Conservation (phyloP, 2,113 vertebrate genomes). For the Ceuthmochares aereus region DNA sequence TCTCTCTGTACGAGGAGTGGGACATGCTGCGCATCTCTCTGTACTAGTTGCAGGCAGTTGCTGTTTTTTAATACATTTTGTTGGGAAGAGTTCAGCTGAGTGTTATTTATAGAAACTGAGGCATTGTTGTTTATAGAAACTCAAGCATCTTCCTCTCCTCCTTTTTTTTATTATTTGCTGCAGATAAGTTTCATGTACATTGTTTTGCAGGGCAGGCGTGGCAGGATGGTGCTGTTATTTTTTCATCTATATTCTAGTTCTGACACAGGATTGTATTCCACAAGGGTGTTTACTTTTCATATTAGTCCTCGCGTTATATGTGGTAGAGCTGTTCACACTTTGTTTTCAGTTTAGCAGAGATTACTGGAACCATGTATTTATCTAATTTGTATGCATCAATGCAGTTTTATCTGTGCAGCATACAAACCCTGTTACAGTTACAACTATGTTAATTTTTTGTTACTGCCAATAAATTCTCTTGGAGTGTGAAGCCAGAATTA, state of each 20-base stretch:
- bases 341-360: neutral
- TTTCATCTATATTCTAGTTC: neutral
- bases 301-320: neutral
- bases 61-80: neutral
- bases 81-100: neutral
- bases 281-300: neutral
- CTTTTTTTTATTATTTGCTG: neutral
- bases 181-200: neutral
- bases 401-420: neutral
- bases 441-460: neutral
- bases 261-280: neutral
- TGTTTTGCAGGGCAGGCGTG: neutral
- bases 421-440: neutral
- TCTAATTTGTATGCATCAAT: neutral
- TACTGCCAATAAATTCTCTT: neutral
- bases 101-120: neutral
- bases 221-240: neutral
- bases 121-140: neutral
- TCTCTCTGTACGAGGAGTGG: neutral
- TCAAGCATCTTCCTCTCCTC: accelerated
- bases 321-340: neutral
- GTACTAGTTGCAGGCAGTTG: neutral
- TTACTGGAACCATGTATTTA: neutral
- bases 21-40: neutral
- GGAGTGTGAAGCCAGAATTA: neutral